Base-by-base conservation (phyloP, 2,113 vertebrate species). In the Gambusia holbrooki region DNA sequence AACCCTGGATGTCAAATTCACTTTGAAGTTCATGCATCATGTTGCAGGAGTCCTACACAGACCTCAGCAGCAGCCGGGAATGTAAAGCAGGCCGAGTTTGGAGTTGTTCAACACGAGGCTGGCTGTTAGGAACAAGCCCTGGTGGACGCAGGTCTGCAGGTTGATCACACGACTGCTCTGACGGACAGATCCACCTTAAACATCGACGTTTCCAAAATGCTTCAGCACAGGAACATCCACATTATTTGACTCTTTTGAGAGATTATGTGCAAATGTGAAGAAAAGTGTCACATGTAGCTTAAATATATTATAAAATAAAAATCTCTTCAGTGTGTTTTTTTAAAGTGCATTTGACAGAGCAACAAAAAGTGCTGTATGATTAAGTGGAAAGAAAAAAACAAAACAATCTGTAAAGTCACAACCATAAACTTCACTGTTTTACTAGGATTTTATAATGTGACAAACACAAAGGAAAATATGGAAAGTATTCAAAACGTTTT, bases 21-120 rank as follows among this genome's bases (percentile, higher is more conserved):
- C 84, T 87, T 87, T 84, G 73, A 83, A 71, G 74, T 80, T 67
- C 58, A 66, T 73, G 70, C 79, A 74, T 82, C 70, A 75, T 32
- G 48, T 79, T 76, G 64, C 33, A 67, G 73, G 63, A 73, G 73
- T 78, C 80, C 78, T 61, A 54, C 68, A 66, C 67, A 72, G 64
- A 71, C 67, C 71, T 60, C 60, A 33, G 79, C 71, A 76, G 65
- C 15, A 61, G 33, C 70, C n/a, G 62, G 69, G 74, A 83, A 87
- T 87, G 74, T 69, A 76, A 88, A 89, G 30, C n/a, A 82, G 73
- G 45, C 25, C 69, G 62, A 79, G 42, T 8, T 35, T 7, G 29
- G 61, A 65, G 63, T 71, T 80, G 61, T 76, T 68, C 42, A 81
- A 35, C 54, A 69, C 67, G 63, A 22, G 1, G 40, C 66, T 28